A percentile compares a stretch with the other conserved stretches of the same genome.
These are phyloP conservation scores for Microtus richardsoni DNA, from an alignment of 2,113 vertebrate species.

Conservation along the genomic window DNA sequence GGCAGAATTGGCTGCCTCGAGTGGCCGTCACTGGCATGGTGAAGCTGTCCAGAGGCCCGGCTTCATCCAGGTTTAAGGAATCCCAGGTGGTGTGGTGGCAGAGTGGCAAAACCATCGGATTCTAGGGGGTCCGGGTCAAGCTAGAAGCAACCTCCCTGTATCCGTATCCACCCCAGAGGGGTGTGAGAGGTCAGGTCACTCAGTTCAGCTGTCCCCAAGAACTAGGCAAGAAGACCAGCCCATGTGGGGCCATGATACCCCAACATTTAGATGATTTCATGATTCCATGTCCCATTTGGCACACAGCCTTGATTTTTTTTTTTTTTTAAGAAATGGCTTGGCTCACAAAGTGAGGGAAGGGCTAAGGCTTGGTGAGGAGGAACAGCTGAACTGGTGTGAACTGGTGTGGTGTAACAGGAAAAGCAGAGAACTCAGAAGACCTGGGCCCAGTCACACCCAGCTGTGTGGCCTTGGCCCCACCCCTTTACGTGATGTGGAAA, in stretches of 20 bases:
- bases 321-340: constrained; percentile 41
- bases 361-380: neutral
- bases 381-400: neutral
- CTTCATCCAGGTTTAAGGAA: neutral
- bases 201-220: neutral
- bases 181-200: neutral
- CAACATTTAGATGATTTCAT: constrained; percentile 34
- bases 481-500: neutral
- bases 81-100: neutral
- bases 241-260: neutral
- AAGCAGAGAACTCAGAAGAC: constrained; percentile 42
- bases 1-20: neutral
- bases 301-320: neutral
- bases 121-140: neutral
- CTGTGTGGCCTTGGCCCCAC: constrained; percentile 9
- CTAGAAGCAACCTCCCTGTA: neutral
- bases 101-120: neutral
- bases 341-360: neutral
- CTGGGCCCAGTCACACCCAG: neutral
- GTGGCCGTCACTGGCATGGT: neutral
- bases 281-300: constrained; percentile 34
- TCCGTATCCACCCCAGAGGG: neutral
- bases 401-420: constrained; percentile 48
- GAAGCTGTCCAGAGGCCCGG: neutral
- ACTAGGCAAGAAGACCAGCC: neutral